Conservation (phyloP, 2,113 vertebrate genomes). For the Siniperca chuatsi region DNA sequence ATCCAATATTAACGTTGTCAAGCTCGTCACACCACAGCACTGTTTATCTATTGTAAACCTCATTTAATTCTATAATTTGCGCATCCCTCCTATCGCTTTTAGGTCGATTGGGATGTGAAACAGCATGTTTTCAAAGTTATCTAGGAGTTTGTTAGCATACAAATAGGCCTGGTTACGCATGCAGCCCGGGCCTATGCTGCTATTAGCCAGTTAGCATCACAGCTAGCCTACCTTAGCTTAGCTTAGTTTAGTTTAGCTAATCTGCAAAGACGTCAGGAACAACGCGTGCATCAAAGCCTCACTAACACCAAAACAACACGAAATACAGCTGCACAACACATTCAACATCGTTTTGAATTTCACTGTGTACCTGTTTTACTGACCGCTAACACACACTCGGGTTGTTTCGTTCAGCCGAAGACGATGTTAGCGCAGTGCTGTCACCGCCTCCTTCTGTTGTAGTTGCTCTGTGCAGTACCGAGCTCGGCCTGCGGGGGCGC, state of each 20-base stretch:
- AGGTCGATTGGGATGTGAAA: accelerated
- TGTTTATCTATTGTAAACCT: too few species aligned
- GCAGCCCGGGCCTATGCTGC: conserved; percentile 41
- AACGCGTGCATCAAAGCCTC: too few species aligned
- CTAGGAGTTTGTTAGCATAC: conserved; percentile 8
- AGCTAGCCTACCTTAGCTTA: conserved; percentile 39
- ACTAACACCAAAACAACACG: neutral
- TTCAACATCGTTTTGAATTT: accelerated
- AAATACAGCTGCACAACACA: neutral
- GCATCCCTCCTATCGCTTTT: accelerated
- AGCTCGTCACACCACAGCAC: neutral
- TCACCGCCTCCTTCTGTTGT: conserved; percentile 51
- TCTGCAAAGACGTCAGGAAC: neutral
- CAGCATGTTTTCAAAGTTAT: neutral
- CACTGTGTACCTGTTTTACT: conserved; percentile 69
- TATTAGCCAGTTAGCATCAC: conserved; percentile 39
- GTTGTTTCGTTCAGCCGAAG: conserved; percentile 29
- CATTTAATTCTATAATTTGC: neutral
- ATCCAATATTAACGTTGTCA: neutral
- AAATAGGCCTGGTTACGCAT: conserved; percentile 22
- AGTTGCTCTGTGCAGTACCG: neutral
- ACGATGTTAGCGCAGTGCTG: conserved; percentile 4
- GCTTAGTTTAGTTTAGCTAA: conserved; percentile 24
- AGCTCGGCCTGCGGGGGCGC: neutral
- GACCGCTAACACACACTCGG: conserved; percentile 63